Evolutionary conservation across 2,888 invertebrate genomes (phyloP).

Genomic region (Craniophora ligustri): DNA sequence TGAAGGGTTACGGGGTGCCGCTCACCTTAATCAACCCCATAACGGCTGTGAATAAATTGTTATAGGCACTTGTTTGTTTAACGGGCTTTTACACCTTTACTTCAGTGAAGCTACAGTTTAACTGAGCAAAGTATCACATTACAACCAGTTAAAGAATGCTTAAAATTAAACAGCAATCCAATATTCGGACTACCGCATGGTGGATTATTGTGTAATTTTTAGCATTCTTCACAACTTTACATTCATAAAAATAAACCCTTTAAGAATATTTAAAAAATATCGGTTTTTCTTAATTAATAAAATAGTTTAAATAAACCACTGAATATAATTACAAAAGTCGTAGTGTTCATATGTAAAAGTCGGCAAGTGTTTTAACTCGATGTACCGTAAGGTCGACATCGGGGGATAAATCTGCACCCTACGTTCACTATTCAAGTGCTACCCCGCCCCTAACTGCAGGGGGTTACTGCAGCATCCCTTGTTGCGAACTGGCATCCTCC

Average conservation of each 20-base stretch:
- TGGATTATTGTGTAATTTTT: too few relatives aligned
- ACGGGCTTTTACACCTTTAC: constrained; percentile 56
- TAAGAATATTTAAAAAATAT: too few relatives aligned
- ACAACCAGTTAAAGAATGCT: neutral
- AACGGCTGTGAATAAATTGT: constrained; percentile 57
- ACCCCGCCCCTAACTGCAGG: constrained; percentile 75
- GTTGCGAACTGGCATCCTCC: constrained; percentile 77
- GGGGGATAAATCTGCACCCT: constrained; percentile 67
- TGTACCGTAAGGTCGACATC: constrained; percentile 48
- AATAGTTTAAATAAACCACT: too few relatives aligned
- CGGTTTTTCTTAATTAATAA: too few relatives aligned
- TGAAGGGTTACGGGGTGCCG: constrained; percentile 55
- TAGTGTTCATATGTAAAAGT: too few relatives aligned
- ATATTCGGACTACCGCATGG: too few relatives aligned
- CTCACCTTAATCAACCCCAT: constrained; percentile 50
- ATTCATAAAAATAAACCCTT: too few relatives aligned
- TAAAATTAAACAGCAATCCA: too few relatives aligned
- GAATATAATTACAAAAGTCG: too few relatives aligned
- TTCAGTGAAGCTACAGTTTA: constrained; percentile 18
- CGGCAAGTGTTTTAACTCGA: constrained; percentile 54
- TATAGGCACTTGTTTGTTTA: constrained; percentile 60
- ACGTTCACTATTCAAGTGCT: constrained; percentile 57
- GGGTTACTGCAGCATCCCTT: constrained; percentile 79
- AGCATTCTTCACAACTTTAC: too few relatives aligned
- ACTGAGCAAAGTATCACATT: constrained; percentile 10